A percentile compares a stretch with the other conserved stretches of the same genome.
Evolutionary conservation across 2,888 invertebrate species (phyloP).

Genomic region (Eudasyphora cyanicolor): DNA sequence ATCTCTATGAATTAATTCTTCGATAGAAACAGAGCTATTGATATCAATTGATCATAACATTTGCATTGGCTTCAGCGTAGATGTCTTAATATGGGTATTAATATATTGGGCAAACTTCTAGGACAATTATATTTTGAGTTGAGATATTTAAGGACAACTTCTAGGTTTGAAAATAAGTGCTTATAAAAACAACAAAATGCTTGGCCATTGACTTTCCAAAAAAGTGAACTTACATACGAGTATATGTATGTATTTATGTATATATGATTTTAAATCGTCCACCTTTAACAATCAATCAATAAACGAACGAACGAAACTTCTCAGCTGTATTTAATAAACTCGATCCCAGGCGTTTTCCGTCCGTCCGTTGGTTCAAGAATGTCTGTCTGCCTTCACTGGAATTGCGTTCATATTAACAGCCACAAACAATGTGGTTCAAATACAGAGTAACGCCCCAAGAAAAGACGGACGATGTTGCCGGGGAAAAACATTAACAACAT

Average conservation of each 20-base stretch:
- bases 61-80: too few relatives aligned
- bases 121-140: too few relatives aligned
- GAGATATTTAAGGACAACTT: not conserved
- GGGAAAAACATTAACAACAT: slow-evolving; percentile 67
- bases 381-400: not conserved
- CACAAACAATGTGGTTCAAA: not conserved
- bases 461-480: not conserved
- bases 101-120: too few relatives aligned
- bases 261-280: not conserved
- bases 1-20: too few relatives aligned
- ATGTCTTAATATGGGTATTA: too few relatives aligned
- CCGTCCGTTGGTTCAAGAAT: not conserved
- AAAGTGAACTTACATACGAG: too few relatives aligned
- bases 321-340: not conserved
- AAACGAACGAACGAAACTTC: not conserved
- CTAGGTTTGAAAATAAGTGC: too few relatives aligned
- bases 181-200: too few relatives aligned
- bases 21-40: too few relatives aligned
- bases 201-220: not conserved
- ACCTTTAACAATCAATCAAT: not conserved
- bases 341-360: not conserved
- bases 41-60: too few relatives aligned
- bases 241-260: too few relatives aligned
- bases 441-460: not conserved
- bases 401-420: not conserved